These are phyloP conservation scores for Mesaphorura yosii DNA, from an alignment of 1,140 invertebrate species.

Conservation along the genomic window DNA sequence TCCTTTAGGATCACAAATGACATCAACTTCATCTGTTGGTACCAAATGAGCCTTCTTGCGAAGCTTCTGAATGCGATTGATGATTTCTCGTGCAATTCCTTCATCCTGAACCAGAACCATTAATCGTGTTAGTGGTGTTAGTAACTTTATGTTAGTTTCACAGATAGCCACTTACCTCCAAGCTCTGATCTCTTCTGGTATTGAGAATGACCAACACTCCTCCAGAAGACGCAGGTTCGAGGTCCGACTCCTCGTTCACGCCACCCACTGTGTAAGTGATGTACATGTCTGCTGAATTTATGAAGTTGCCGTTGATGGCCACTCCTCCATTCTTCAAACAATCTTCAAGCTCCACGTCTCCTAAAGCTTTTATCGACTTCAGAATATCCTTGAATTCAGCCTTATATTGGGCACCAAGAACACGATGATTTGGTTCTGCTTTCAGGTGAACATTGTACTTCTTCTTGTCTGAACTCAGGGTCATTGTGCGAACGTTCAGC, in stretches of 20 bases:
- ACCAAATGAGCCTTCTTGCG: constrained; percentile 91
- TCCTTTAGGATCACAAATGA: constrained; percentile 57
- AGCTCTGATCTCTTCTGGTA: constrained; percentile 59
- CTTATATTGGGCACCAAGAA: constrained; percentile 74
- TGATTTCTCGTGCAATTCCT: constrained; percentile 82
- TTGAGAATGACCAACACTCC: constrained; percentile 39
- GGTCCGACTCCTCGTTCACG: constrained; percentile 43
- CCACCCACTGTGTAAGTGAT: constrained; percentile 70
- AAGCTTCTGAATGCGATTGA: constrained; percentile 92
- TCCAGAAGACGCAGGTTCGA: constrained; percentile 40
- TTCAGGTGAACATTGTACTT: constrained; percentile 85
- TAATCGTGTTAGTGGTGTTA: too few species aligned
- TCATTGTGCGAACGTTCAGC: constrained; percentile 83
- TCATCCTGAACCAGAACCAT: constrained; percentile 52
- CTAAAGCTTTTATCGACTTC: constrained; percentile 65
- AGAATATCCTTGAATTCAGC: constrained; percentile 79
- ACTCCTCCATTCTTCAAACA: constrained; percentile 62
- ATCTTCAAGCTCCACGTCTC: constrained; percentile 64
- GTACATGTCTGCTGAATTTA: constrained; percentile 69
- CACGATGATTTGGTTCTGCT: constrained; percentile 86
- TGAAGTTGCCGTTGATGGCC: constrained; percentile 57
- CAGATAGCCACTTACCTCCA: constrained; percentile 45
- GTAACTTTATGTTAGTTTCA: not conserved
- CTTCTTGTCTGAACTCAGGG: constrained; percentile 77
- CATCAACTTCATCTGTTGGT: constrained; percentile 77